Evolutionary conservation across 2,797 vertebrate species (phyloP).

Genomic region (Sciurus vulgaris): DNA sequence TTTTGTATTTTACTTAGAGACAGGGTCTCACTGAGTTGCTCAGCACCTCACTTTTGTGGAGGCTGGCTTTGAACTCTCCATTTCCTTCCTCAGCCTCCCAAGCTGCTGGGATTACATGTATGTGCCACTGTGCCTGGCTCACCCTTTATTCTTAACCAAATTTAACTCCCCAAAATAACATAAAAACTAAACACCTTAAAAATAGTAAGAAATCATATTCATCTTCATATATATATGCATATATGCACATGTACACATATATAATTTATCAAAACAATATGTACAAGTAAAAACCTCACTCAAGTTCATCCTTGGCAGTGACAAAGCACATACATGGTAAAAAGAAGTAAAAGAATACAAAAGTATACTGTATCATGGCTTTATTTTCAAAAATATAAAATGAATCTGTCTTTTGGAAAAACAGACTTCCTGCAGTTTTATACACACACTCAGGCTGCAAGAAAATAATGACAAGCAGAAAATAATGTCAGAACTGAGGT

Average conservation of each 20-base stretch:
- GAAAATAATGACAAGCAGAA: background rate
- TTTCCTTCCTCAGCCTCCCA: no score
- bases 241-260: background rate
- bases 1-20: no score
- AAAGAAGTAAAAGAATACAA: background rate
- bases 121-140: no score
- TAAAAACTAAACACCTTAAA: background rate
- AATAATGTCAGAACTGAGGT: background rate
- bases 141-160: background rate
- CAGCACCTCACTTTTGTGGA: no score
- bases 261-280: background rate
- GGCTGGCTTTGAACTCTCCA: no score
- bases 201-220: slow-evolving; percentile 36
- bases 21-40: no score
- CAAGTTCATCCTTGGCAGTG: background rate
- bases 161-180: slow-evolving; percentile 18
- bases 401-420: background rate
- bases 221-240: background rate
- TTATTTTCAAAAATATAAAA: slow-evolving; percentile 52
- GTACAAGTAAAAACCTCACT: background rate
- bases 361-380: background rate
- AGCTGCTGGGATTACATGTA: no score
- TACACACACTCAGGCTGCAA: slow-evolving; percentile 43
- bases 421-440: background rate
- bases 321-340: background rate